Conservation (phyloP, 2,797 vertebrate genomes). For the Ctenochaetus hawaiiensis region DNA sequence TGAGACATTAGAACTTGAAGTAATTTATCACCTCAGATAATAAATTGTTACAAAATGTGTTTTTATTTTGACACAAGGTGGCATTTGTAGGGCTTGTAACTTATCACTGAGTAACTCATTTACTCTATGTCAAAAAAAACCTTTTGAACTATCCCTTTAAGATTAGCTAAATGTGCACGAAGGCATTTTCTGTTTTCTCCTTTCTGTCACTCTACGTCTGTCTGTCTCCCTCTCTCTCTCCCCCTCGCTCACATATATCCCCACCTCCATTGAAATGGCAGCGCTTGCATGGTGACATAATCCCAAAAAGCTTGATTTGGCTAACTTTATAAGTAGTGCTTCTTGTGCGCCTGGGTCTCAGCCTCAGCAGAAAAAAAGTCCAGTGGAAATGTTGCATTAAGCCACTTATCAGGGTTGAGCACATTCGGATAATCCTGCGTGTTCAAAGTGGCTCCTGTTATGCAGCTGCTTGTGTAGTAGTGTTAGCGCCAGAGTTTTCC, state of each 20-base stretch:
- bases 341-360: slow-evolving; percentile 83
- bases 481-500: slow-evolving; percentile 57
- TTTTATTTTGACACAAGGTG: neutral
- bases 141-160: slow-evolving; percentile 38
- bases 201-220: slow-evolving; percentile 41
- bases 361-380: slow-evolving; percentile 83
- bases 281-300: slow-evolving; percentile 82
- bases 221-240: slow-evolving; percentile 35
- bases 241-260: slow-evolving; percentile 36
- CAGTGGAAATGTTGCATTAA: slow-evolving; percentile 86
- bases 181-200: slow-evolving; percentile 38
- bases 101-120: neutral
- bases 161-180: slow-evolving; percentile 44
- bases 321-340: slow-evolving; percentile 87
- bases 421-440: slow-evolving; percentile 87
- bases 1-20: neutral
- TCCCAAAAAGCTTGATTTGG: slow-evolving; percentile 85
- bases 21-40: neutral
- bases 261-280: slow-evolving; percentile 75
- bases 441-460: slow-evolving; percentile 86
- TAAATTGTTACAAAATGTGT: neutral
- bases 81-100: neutral
- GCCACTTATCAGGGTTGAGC: slow-evolving; percentile 89
- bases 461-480: slow-evolving; percentile 75
- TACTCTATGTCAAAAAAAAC: neutral